Evolutionary conservation across 1,140 invertebrate genomes (phyloP), one percentile per base, ranked within the genome.

Genomic region (Dinoponera quadriceps): DNA sequence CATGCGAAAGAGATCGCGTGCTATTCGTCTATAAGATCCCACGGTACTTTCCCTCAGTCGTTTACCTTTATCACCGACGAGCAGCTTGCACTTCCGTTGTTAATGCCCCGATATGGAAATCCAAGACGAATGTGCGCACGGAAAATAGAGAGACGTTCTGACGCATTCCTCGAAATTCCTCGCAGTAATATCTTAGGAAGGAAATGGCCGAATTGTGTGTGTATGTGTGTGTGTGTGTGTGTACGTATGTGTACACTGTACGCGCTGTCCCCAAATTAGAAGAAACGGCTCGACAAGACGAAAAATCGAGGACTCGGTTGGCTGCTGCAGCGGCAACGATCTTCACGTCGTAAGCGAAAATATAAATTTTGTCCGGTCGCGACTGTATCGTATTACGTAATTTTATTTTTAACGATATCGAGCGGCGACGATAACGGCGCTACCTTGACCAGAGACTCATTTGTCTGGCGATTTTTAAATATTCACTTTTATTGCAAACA

Each of bases 11-110:
- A 80, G 85, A 87, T 87, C 85, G 86, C 86, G 86, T 87, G 86
- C 69, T 54, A 44, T 71, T 87, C 74, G 86, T 59, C 85, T 68
- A 74, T 80, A 75, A 87, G 85, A 38, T 87, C 86, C 38, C 85
- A 78, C 81, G 74, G 85, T 87, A 86, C 85, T 87, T 87, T 85
- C 84, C 84, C 65, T 68, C 78, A 77, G 85, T 83, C 85, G 71
- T 87, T 87, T 87, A 87, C 86, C 72, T 87, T 87, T 80, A 87
- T 87, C 86, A 75, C 62, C 74, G 55, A 51, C 85, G 74, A 87
- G 82, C 82, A 87, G 86, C 85, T 83, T 86, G 86, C 85, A 87
- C 86, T 87, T 86, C 82, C 86, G 69, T 74, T 75, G 85, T 86
- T 87, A 87, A 87, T 87, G 69, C 68, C 44, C 54, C 73, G 85